phyloP scores from a whole-genome alignment of 1,140 invertebrate genomes.

The Tetranychus cinnabarinus region DNA sequence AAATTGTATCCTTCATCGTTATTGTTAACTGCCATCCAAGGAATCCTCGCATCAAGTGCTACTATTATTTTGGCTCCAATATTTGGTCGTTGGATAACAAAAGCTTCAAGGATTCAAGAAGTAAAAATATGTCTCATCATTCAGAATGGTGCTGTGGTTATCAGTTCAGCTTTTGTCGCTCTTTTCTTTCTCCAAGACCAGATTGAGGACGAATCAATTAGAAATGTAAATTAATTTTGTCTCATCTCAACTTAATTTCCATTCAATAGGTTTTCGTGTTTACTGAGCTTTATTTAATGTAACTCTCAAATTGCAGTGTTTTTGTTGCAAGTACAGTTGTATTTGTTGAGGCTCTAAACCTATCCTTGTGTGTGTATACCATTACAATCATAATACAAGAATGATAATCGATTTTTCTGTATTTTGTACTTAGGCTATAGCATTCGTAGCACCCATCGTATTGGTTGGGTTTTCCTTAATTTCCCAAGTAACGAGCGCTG shows the following conservation, averaged over 20 bases:
- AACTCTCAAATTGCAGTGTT: neutral
- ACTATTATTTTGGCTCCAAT: neutral
- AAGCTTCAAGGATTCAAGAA: neutral
- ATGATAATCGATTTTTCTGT: too few relatives aligned
- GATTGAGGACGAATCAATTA: neutral
- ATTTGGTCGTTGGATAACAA: neutral
- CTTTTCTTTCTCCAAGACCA: neutral
- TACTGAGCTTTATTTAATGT: too few relatives aligned
- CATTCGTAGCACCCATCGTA: neutral
- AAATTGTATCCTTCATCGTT: slow-evolving; percentile 18
- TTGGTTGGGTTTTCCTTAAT: neutral
- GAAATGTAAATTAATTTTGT: neutral
- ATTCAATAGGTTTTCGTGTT: too few relatives aligned
- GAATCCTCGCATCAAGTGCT: slow-evolving; percentile 19
- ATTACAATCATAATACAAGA: too few relatives aligned
- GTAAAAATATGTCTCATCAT: neutral
- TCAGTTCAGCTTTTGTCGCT: neutral
- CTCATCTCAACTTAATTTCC: too few relatives aligned
- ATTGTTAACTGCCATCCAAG: slow-evolving; percentile 27
- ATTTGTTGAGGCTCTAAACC: too few relatives aligned
- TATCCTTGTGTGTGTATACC: neutral
- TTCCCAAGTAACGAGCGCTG: neutral
- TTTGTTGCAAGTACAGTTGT: neutral
- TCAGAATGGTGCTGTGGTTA: neutral
- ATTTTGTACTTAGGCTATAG: neutral